Evolutionary conservation across 1,140 invertebrate species (phyloP), one percentile per base, ranked within the genome.

Genomic region (Chymomyza costata): DNA sequence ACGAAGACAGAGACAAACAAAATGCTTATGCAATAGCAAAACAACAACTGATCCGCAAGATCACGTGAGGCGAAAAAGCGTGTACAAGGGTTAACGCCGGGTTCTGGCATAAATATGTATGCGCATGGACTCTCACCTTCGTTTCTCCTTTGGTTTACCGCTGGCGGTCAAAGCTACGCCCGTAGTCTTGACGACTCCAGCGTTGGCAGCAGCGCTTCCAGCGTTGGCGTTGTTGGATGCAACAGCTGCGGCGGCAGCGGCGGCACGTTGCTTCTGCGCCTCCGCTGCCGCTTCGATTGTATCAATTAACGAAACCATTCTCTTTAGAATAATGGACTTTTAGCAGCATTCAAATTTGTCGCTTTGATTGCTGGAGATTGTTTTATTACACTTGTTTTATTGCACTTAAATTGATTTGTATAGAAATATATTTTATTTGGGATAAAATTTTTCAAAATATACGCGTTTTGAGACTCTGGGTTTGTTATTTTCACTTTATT

Each of bases 141-240:
- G 61, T 67, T 84, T 84, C 64, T 84, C 82, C 60, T 83, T 84
- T 17, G 82, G 82, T 38, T 84, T 84, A 7, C 82, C 82, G 40
- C 63, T 83, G 50, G 82, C 81, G 37, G 81, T 84, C 34, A 58
- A 28, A 19, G 40, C 41, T 14, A 46, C 28, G n/a, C 15, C 40
- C 3, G 46, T 11, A 63, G 44, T 30, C 63, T 55, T 15, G 61
- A 57, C 35, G 43, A 34, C 15, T 30, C 15, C 14, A 55, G 7
- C 8, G 46, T 6, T 2, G 25, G 62, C 11, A 21, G 54, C 15
- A 14, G 45, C 6, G 3, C 49, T 25, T 17, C 32, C n/a, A 14
- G 18, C 30, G 52, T 1, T 41, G 15, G 8, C 39, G 16, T 30
- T 48, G 5, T 19, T 7, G 17, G 59, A 57, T 39, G 46, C 63